Percentiles rank a stretch among this genome's conserved stretches.
These are phyloP conservation scores for chimpanzee (Pan troglodytes) DNA, from an alignment of 2,113 vertebrate species.

Conservation along the genomic window NHGRI_mPanTro3-v2.1_pri NC_072402.2:60318501-60319000, in stretches of 20 bases:
- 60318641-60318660: neutral
- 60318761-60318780: neutral
- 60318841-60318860: neutral
- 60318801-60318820: neutral
- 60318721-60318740: neutral
- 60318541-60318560: neutral
- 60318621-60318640: constrained; percentile 9
- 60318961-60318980: neutral
- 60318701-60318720: no score
- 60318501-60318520: neutral
- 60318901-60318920: neutral
- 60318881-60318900: neutral
- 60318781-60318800: neutral
- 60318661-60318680: neutral
- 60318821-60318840: neutral
- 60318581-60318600: neutral
- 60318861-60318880: neutral
- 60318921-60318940: no score
- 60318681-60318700: neutral
- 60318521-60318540: neutral
- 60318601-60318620: neutral
- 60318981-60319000: neutral
- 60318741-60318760: rapidly evolving
- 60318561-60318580: neutral
- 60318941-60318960: neutral